Conservation (phyloP, 2,797 vertebrate genomes). For the Spinibarbus caldwelli region DNA sequence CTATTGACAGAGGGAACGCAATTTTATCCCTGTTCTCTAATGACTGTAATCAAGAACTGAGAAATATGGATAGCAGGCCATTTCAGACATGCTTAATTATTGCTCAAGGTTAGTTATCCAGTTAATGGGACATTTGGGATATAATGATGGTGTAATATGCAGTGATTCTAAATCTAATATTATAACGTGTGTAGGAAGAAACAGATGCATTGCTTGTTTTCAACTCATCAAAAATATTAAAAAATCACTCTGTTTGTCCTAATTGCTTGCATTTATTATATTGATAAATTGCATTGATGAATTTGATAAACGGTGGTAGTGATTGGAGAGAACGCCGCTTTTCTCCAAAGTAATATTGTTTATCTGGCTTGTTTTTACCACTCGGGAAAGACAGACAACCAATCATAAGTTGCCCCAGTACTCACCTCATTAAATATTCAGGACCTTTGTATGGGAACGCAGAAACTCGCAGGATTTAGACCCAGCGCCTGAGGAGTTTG, state of each 20-base stretch:
- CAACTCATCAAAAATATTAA: not conserved
- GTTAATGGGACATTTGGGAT: conserved; percentile 39
- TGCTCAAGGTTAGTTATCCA: conserved; percentile 54
- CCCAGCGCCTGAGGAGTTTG: not conserved
- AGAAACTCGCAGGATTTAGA: not conserved
- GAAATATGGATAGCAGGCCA: conserved; percentile 48
- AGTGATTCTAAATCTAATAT: conserved; percentile 22
- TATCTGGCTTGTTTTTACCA: not conserved
- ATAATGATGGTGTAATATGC: conserved; percentile 23
- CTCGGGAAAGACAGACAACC: not conserved
- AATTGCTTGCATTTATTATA: conserved; percentile 3
- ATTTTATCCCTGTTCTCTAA: conserved; percentile 52
- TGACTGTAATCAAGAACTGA: conserved; percentile 55
- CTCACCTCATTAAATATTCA: not conserved
- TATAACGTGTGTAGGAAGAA: conserved; percentile 22
- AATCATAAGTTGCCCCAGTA: not conserved
- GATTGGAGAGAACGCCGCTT: not conserved
- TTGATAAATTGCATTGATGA: not conserved
- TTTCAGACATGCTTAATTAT: conserved; percentile 52
- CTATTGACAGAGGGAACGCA: conserved; percentile 50
- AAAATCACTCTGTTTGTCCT: not conserved
- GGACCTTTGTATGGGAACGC: not conserved
- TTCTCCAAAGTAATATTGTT: not conserved
- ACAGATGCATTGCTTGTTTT: conserved; percentile 36
- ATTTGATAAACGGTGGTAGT: not conserved